A percentile compares a stretch with the other conserved stretches of the same genome.
phyloP scores from a whole-genome alignment of 1,140 invertebrate species.

The Diachasmimorpha longicaudata region DNA sequence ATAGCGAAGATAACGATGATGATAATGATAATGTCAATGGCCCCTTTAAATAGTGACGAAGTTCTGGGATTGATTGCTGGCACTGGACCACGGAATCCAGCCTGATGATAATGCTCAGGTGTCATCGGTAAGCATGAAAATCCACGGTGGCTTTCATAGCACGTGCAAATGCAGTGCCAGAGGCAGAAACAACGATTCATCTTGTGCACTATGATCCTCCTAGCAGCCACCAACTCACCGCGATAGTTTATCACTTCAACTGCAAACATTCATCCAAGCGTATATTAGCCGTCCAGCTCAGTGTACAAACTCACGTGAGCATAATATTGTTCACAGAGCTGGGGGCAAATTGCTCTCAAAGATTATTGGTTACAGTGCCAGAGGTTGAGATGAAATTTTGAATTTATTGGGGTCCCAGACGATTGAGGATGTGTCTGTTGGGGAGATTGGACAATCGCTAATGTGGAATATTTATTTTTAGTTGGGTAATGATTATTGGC shows the following conservation, averaged over 20 bases:
- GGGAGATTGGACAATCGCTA: neutral
- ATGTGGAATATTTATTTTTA: no score
- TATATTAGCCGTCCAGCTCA: constrained; percentile 4
- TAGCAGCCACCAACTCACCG: constrained; percentile 52
- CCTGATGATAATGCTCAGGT: constrained; percentile 54
- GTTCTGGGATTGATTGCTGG: constrained; percentile 37
- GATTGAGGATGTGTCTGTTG: no score
- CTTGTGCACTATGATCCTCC: constrained; percentile 52
- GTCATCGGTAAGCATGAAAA: constrained; percentile 51
- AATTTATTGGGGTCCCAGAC: neutral
- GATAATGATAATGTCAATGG: constrained; percentile 25
- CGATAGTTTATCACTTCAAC: constrained; percentile 55
- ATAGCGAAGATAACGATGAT: constrained; percentile 25
- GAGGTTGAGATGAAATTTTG: neutral
- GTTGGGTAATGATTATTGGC: no score
- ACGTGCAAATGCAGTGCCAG: constrained; percentile 60
- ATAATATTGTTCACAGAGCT: neutral
- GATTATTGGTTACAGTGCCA: neutral
- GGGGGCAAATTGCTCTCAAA: constrained; percentile 5
- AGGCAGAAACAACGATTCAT: constrained; percentile 59
- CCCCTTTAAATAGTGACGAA: neutral
- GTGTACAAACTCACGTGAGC: neutral
- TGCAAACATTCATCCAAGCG: constrained; percentile 19
- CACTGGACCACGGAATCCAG: constrained; percentile 58
- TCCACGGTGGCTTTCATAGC: constrained; percentile 41